Evolutionary conservation across 37 sponge, comb jelly and placozoan species (phyloP).

Genomic region (Lycopodina hypogea): DNA sequence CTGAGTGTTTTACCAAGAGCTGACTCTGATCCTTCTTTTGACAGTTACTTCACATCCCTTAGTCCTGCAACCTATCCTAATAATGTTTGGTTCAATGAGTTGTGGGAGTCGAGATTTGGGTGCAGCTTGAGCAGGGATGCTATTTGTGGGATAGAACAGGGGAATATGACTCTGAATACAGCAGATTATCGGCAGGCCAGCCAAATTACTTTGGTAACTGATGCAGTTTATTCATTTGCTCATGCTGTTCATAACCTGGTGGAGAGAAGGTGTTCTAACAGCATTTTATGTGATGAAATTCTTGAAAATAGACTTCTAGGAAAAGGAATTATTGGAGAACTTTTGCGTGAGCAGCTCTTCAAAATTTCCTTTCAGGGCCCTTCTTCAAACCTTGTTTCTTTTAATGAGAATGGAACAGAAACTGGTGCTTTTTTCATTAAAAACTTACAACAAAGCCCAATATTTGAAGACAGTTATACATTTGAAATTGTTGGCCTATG

Average conservation of each 20-base stretch:
- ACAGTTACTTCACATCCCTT: conserved; percentile 46
- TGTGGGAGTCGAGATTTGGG: conserved; percentile 54
- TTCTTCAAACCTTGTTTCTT: conserved; percentile 13
- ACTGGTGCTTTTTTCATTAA: conserved; percentile 31
- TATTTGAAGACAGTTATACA: too few relatives aligned
- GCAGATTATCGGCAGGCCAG: conserved; percentile 30
- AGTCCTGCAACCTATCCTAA: conserved; percentile 29
- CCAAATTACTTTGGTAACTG: conserved; percentile 62
- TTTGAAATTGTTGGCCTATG: conserved; percentile 35
- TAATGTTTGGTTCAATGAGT: conserved; percentile 73
- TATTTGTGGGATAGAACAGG: not conserved
- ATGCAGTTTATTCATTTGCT: conserved; percentile 79
- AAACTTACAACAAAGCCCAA: conserved; percentile 23
- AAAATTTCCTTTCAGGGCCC: conserved; percentile 15
- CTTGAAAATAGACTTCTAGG: not conserved
- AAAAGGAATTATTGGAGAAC: conserved; percentile 23
- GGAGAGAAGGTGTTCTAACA: not conserved
- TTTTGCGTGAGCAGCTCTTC: conserved; percentile 29
- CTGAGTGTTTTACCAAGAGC: conserved; percentile 45
- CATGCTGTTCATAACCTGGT: conserved; percentile 61
- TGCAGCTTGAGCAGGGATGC: conserved; percentile 24
- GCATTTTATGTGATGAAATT: conserved; percentile 23
- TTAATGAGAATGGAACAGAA: conserved; percentile 56
- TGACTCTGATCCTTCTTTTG: conserved; percentile 14
- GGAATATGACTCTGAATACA: not conserved